Conservation (phyloP, 2,797 vertebrate genomes). For the Ptychobarbus kaznakovi region DNA sequence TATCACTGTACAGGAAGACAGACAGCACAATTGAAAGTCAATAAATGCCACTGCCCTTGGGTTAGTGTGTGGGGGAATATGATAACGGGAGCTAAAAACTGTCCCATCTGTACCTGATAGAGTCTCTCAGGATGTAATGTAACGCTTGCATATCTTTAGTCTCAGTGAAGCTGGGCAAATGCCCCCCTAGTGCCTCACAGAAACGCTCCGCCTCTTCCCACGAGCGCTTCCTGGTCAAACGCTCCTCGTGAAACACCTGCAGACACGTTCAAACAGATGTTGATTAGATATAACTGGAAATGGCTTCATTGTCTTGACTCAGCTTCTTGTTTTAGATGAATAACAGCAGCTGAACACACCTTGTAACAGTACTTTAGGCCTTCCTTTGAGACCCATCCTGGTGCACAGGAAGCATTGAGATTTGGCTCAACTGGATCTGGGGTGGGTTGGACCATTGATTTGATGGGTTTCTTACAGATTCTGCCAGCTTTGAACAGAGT, state of each 20-base stretch:
- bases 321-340: background rate
- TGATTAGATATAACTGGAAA: background rate
- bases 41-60: background rate
- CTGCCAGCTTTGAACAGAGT: conserved; percentile 86
- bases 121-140: conserved; percentile 79
- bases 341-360: conserved; percentile 70
- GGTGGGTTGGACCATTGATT: conserved; percentile 66
- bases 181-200: conserved; percentile 89
- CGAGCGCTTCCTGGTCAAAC: conserved; percentile 87
- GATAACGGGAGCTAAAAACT: background rate
- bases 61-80: background rate
- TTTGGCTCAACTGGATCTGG: conserved; percentile 73
- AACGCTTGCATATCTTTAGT: conserved; percentile 80
- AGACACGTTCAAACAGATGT: conserved; percentile 12
- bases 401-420: conserved; percentile 78
- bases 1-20: conserved; percentile 74
- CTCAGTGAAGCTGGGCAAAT: conserved; percentile 87
- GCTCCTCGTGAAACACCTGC: conserved; percentile 90
- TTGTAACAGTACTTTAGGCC: conserved; percentile 88
- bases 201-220: conserved; percentile 94
- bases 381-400: conserved; percentile 82
- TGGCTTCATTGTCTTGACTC: background rate
- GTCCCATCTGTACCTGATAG: conserved; percentile 81
- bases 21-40: conserved; percentile 50
- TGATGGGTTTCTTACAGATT: conserved; percentile 85